Evolutionary conservation across 1,140 invertebrate genomes (phyloP).

Genomic region (Drosophila serrata): DNA sequence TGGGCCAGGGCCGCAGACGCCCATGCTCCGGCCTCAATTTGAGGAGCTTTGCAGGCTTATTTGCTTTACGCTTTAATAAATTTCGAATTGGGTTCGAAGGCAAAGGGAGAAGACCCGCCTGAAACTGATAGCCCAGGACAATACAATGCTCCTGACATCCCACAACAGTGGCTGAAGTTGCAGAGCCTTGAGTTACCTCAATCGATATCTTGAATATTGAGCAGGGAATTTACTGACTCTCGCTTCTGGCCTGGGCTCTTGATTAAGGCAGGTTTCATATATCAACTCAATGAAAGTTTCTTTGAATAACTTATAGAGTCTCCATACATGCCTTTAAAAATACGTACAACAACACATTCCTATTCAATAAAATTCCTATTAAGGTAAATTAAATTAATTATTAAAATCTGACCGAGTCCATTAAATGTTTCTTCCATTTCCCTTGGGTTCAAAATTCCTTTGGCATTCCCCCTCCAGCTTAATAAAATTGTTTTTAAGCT

Average conservation of each 20-base stretch:
- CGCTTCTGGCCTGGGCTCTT: neutral
- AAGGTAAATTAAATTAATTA: neutral
- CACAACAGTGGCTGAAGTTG: neutral
- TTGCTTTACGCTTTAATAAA: slow-evolving; percentile 58
- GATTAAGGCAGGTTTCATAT: neutral
- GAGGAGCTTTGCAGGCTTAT: slow-evolving; percentile 35
- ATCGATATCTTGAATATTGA: slow-evolving; percentile 29
- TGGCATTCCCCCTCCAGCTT: neutral
- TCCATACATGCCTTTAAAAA: neutral
- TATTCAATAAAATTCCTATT: neutral
- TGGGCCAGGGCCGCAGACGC: neutral
- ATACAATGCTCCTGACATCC: slow-evolving; percentile 12
- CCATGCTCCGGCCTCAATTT: slow-evolving; percentile 4
- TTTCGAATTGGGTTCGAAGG: slow-evolving; percentile 41
- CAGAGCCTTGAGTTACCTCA: slow-evolving; percentile 6
- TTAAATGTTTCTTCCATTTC: neutral
- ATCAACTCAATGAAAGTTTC: neutral
- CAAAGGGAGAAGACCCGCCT: slow-evolving; percentile 4
- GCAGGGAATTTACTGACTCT: neutral
- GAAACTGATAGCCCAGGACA: slow-evolving; percentile 44
- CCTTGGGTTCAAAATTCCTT: neutral
- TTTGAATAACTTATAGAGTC: neutral
- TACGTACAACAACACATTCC: too few species aligned
- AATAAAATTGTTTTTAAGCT: slow-evolving; percentile 4
- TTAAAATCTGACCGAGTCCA: neutral